These are phyloP conservation scores for Oithona nana DNA, from an alignment of 2,888 invertebrate genomes.

Conservation along the genomic window DNA sequence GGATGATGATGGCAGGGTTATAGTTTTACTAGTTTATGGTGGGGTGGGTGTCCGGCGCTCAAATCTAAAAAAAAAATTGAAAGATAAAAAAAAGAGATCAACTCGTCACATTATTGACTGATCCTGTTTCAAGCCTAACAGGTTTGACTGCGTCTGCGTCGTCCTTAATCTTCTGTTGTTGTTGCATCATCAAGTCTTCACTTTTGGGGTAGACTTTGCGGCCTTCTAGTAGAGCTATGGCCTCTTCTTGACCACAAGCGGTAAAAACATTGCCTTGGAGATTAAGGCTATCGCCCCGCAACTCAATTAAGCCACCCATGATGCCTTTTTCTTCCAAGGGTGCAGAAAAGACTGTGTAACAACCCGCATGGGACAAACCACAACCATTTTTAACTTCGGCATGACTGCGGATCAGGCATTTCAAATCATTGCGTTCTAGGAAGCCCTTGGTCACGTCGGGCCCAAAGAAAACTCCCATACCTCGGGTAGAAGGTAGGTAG, in stretches of 20 bases:
- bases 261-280: neutral
- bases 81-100: too few relatives aligned
- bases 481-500: neutral
- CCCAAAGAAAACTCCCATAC: neutral
- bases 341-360: constrained; percentile 8
- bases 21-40: too few relatives aligned
- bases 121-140: too few relatives aligned
- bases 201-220: neutral
- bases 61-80: too few relatives aligned
- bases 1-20: too few relatives aligned
- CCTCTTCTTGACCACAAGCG: neutral
- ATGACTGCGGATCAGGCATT: neutral
- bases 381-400: neutral
- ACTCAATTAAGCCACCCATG: neutral
- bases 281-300: neutral
- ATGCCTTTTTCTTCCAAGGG: neutral
- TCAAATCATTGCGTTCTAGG: neutral
- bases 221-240: neutral
- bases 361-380: neutral
- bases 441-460: constrained; percentile 1
- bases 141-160: too few relatives aligned
- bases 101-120: too few relatives aligned
- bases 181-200: too few relatives aligned
- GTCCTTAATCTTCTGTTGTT: too few relatives aligned
- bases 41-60: too few relatives aligned